phyloP scores from a whole-genome alignment of 35 echinoderm and acorn worm genomes.

The Lytechinus variegatus region DNA sequence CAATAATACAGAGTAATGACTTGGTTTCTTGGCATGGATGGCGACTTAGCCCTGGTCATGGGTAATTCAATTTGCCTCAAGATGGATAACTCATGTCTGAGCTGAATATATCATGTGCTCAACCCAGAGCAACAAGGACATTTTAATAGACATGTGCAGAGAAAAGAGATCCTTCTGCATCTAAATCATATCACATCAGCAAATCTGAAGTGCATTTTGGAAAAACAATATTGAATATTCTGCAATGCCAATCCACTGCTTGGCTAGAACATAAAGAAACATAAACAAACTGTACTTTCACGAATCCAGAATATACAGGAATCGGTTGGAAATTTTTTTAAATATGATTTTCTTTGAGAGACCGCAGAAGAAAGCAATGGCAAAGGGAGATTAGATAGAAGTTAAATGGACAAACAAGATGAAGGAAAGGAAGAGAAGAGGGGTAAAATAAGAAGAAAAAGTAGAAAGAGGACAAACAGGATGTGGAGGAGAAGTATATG shows the following conservation, averaged over 20 bases:
- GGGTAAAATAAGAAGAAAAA: too few relatives aligned
- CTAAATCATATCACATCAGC: not conserved
- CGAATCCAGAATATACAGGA: not conserved
- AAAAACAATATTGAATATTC: not conserved
- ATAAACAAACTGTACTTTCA: not conserved
- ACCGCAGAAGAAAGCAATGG: not conserved
- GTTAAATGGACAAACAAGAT: too few relatives aligned
- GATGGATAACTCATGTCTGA: not conserved
- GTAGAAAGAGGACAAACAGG: too few relatives aligned
- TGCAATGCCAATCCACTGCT: not conserved
- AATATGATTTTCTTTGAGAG: not conserved
- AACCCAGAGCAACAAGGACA: not conserved
- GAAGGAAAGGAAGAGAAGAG: too few relatives aligned
- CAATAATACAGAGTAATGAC: constrained; percentile 5
- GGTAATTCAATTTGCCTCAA: not conserved
- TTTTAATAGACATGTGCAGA: not conserved
- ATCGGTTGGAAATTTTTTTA: not conserved
- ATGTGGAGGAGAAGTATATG: too few relatives aligned
- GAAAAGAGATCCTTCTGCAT: not conserved
- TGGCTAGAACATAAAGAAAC: not conserved
- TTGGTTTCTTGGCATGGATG: not conserved
- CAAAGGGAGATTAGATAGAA: too few relatives aligned
- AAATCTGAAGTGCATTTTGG: not conserved
- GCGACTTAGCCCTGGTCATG: not conserved
- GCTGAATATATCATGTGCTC: not conserved